Conservation (phyloP, 1,140 invertebrate species). For the Trichogramma pretiosum region DNA sequence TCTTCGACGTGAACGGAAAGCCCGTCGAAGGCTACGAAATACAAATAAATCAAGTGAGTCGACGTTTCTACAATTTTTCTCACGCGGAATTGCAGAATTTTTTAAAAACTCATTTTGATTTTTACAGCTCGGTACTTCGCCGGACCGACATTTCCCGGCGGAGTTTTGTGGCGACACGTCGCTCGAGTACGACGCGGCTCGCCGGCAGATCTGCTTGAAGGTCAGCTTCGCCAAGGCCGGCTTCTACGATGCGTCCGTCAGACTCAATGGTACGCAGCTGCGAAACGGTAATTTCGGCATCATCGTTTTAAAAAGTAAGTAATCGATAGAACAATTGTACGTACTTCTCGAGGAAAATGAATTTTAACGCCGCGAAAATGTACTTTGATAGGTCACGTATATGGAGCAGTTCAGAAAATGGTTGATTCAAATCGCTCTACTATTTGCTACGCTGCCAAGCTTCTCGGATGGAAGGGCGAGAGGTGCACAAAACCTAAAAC, state of each 20-base stretch:
- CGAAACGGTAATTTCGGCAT: conserved; percentile 89
- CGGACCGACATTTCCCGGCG: conserved; percentile 45
- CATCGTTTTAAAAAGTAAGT: conserved; percentile 74
- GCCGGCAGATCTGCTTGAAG: conserved; percentile 56
- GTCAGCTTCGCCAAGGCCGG: conserved; percentile 62
- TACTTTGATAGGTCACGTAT: conserved; percentile 67
- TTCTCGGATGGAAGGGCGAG: conserved; percentile 64
- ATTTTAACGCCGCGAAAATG: too few species aligned
- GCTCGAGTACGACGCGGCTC: conserved; percentile 56
- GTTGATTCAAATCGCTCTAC: conserved; percentile 74
- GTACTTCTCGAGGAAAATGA: too few species aligned
- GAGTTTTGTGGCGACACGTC: conserved; percentile 50
- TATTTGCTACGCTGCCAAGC: conserved; percentile 76
- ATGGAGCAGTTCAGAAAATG: conserved; percentile 77
- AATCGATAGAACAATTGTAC: not conserved
- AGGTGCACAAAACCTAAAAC: conserved; percentile 67
- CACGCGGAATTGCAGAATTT: too few species aligned
- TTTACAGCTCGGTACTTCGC: conserved; percentile 41
- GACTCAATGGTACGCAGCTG: conserved; percentile 65
- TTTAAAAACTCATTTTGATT: conserved; percentile 11
- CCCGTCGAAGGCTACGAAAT: conserved; percentile 53
- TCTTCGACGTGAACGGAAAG: conserved; percentile 54
- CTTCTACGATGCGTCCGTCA: conserved; percentile 74
- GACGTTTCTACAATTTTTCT: too few species aligned
- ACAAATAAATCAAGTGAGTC: conserved; percentile 41